Evolutionary conservation across 2,797 vertebrate genomes (phyloP), one percentile per base, ranked within the genome.

Genomic region (Cynopterus sphinx): DNA sequence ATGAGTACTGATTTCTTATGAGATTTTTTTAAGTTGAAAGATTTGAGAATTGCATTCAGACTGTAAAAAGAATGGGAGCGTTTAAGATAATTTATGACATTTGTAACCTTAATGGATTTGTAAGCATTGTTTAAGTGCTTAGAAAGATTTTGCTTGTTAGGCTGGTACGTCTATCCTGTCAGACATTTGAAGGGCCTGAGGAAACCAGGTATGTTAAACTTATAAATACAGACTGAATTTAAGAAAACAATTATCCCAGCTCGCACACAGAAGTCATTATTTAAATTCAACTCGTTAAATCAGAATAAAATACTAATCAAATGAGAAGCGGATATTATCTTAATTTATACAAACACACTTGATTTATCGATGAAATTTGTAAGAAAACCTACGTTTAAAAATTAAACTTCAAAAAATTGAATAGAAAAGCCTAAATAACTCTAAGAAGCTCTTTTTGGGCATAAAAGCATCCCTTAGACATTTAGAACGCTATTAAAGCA

Each of bases 381-480:
- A 85, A 63, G 61, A 73, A 91, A 96, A 92, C 61, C 22, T 36
- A 70, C 26, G 28, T 68, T 81, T 91, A 91, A 77, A 88, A 78
- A 74, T 24, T 4, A 87, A 68, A 36, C 22, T 51, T 85, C 13
- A 77, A 49, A 43, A 68, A 79, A 36, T 19, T 17, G 12, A 63
- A 74, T 21, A 78, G 78, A 67, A 75, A 92, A 83, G 28, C 21
- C n/a, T 17, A 83, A 85, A 3, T 71, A 74, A 87, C 17, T 51
- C 22, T 65, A 86, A 70, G 59, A 79, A 15, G 16, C 77, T 91
- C 33, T 55, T 59, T 75, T 33, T 16, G 28, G 6, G 24, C 51
- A 41, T 49, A 81, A 89, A 68, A 65, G 41, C 17, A 9, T 43
- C 71, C 86, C 17, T 41, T 4, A 75, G 33, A 84, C 1, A 31